Percentiles rank a stretch among this genome's conserved stretches.
Conservation (phyloP, 1,140 invertebrate species). For the Dufourea novaeangliae region DNA sequence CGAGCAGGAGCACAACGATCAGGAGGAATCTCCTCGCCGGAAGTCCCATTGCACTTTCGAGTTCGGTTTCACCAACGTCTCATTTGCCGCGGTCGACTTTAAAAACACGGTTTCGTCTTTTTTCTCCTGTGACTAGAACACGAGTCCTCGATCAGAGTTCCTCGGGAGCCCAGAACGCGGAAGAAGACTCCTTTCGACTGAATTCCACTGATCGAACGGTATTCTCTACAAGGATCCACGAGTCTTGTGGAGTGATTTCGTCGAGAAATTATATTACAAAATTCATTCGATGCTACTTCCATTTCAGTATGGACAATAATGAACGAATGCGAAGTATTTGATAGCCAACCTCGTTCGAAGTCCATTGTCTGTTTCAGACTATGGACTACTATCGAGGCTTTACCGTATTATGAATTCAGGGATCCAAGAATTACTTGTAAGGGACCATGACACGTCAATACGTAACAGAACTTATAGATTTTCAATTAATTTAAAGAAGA, state of each 20-base stretch:
- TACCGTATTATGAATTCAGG: not conserved
- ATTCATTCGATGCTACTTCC: too few species aligned
- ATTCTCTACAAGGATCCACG: not conserved
- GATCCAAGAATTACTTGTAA: not conserved
- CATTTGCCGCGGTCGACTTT: slow-evolving; percentile 57
- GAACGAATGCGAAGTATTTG: too few species aligned
- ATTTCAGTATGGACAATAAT: too few species aligned
- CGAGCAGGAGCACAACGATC: slow-evolving; percentile 64
- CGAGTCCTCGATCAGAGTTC: slow-evolving; percentile 1
- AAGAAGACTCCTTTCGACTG: slow-evolving; percentile 15
- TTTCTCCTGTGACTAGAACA: slow-evolving; percentile 31
- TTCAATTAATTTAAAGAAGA: not conserved
- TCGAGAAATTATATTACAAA: too few species aligned
- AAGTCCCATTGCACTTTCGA: slow-evolving; percentile 56
- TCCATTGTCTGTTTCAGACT: too few species aligned
- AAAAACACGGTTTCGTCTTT: not conserved
- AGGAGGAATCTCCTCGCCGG: slow-evolving; percentile 56
- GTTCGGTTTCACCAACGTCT: slow-evolving; percentile 57
- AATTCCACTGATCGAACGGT: slow-evolving; percentile 38
- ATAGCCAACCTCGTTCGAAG: too few species aligned
- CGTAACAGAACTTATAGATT: too few species aligned
- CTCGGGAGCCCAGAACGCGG: not conserved
- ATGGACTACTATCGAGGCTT: not conserved
- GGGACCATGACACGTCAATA: not conserved
- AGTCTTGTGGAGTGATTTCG: not conserved